Base-by-base conservation (phyloP, 2,888 invertebrate species). In the Odontocolon sp. region DNA sequence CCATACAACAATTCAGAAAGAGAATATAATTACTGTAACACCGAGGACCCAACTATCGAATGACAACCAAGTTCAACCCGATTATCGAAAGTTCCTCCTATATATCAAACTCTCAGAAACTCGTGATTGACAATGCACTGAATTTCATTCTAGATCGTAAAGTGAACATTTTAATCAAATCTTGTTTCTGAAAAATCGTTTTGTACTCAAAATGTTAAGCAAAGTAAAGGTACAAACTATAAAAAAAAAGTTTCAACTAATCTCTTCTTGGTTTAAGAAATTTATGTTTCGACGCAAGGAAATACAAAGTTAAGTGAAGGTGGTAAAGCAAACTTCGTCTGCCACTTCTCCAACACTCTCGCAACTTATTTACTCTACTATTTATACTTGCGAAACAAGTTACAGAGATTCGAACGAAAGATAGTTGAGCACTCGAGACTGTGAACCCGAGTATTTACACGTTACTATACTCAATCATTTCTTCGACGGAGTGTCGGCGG, bases 1-100 rank as follows among this genome's bases (percentile, higher is more conserved):
- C 80, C 72, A 80, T 81, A 70, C 69, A 67, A 80, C 74, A 78
- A 79, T 79, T 78, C 67, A 75, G 64, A 54, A 69, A 74, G 57
- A 54, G 73, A 63, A 76, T 68, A 69, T 67, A 66, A 76, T 70
- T 69, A 67, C 66, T 61, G 45, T 40, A 40, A 61, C 33, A 40
- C 18, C 33, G 61, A 59, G 56, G 71, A 67, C 67, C 71, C 31
- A 56, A 42, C 54, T 52, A 66, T 40, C 26, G 64, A 18, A 38
- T 8, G 36, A 11, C 38, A 23, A 5, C 28, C 11, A 31, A 6
- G 11, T 16, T 2, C 4, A 23, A 23, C 38, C 38, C 26, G 5
- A 36, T n/a, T 36, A 18, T 14, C 33, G 16, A n/a, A 42, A 57
- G 63, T 33, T 50, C 57, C 57, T 18, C 31, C 28, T 31, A n/a